Conservation (phyloP, 2,888 invertebrate genomes). For the Luperina testacea region DNA sequence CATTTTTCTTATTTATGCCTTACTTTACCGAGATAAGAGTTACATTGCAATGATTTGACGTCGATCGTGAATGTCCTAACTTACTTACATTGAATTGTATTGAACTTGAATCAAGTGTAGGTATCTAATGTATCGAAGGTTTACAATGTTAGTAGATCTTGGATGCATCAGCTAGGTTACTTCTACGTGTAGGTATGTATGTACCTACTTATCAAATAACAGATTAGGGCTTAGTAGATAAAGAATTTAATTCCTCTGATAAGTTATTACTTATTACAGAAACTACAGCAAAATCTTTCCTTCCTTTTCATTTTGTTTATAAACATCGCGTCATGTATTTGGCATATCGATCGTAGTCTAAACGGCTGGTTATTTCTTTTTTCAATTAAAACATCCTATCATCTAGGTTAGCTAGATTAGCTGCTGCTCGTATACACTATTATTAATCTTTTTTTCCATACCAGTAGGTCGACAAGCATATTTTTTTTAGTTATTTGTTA, state of each 20-base stretch:
- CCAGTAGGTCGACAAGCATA: not conserved
- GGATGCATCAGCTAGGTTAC: not conserved
- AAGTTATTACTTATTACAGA: not conserved
- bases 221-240: conserved; percentile 8
- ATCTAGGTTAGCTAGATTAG: not conserved
- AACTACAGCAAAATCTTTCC: not conserved
- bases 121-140: not conserved
- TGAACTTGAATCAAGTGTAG: conserved; percentile 8
- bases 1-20: not conserved
- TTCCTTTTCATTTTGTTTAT: not conserved
- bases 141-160: not conserved
- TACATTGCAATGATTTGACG: not conserved
- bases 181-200: not conserved
- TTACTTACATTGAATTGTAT: not conserved
- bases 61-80: not conserved
- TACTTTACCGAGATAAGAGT: not conserved
- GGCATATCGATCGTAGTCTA: not conserved
- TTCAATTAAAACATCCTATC: not conserved
- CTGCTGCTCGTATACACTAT: not conserved
- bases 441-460: not conserved
- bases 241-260: conserved; percentile 4
- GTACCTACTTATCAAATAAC: not conserved
- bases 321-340: not conserved
- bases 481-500: conserved; percentile 4
- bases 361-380: no score